These are phyloP conservation scores for Alauda arvensis DNA, from an alignment of 2,797 vertebrate genomes.

Conservation along the genomic window DNA sequence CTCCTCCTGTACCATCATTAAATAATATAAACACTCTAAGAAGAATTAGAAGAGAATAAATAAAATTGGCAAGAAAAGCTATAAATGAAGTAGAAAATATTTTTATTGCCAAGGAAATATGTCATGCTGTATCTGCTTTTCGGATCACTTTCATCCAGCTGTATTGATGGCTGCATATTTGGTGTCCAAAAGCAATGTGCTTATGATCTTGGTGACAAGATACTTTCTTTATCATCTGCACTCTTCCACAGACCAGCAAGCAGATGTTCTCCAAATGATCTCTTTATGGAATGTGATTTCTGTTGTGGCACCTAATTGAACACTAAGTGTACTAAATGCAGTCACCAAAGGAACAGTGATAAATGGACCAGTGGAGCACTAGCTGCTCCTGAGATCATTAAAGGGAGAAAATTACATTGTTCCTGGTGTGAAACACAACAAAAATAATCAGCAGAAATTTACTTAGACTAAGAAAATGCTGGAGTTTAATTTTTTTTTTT, in stretches of 20 bases:
- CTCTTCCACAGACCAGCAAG: rapidly evolving
- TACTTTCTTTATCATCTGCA: not conserved
- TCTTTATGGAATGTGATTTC: not conserved
- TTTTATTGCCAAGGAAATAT: not conserved
- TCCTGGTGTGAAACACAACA: not conserved
- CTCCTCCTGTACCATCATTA: not conserved
- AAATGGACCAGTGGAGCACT: not conserved
- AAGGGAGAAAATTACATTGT: not conserved
- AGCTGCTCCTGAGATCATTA: not conserved
- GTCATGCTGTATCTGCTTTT: not conserved
- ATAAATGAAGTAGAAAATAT: not conserved
- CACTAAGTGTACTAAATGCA: not conserved
- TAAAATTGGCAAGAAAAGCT: not conserved
- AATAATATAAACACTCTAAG: not conserved
- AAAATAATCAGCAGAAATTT: not conserved
- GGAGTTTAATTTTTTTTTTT: not conserved
- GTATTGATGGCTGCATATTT: not conserved
- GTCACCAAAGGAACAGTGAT: not conserved
- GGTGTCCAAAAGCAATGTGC: not conserved
- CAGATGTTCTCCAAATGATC: not conserved
- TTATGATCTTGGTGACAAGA: not conserved
- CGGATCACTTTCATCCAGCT: not conserved
- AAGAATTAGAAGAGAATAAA: not conserved
- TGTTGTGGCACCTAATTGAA: not conserved
- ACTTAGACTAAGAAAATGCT: not conserved